phyloP scores from a whole-genome alignment of 2,797 vertebrate genomes.

The Cuculus canorus region DNA sequence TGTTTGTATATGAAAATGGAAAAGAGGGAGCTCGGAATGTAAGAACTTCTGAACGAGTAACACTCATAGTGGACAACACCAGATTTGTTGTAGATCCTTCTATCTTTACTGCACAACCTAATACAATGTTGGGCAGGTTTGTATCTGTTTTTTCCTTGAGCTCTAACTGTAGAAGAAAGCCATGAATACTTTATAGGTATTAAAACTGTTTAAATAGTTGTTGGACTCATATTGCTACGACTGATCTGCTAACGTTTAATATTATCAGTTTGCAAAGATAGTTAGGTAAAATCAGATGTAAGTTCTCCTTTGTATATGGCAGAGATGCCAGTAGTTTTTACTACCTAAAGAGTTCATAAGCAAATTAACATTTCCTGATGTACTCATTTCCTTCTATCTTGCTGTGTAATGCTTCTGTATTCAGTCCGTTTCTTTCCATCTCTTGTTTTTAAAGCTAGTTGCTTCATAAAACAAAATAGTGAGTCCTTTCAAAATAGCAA shows the following conservation, averaged over 20 bases:
- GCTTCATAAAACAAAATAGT: not conserved
- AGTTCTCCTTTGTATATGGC: not conserved
- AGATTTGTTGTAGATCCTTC: conserved; percentile 98
- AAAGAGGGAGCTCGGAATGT: conserved; percentile 90
- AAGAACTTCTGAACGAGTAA: conserved; percentile 92
- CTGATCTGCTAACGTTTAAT: not conserved
- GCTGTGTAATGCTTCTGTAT: not conserved
- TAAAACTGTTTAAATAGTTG: not conserved
- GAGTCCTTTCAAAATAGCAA: not conserved
- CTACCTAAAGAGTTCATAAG: not conserved
- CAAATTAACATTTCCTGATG: not conserved
- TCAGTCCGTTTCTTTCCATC: not conserved
- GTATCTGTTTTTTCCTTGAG: conserved; percentile 26
- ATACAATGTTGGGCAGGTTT: conserved; percentile 99
- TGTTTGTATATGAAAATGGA: conserved; percentile 93
- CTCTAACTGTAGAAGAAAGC: not conserved
- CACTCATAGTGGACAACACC: conserved; percentile 96
- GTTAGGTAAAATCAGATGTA: not conserved
- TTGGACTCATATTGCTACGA: not conserved
- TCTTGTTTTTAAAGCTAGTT: not conserved
- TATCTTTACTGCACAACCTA: conserved; percentile 97
- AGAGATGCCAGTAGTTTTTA: not conserved
- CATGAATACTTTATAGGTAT: not conserved
- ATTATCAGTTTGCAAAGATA: not conserved
- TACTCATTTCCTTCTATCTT: not conserved